Conservation (phyloP, 2,797 vertebrate species). For the Channallabes apus region DNA sequence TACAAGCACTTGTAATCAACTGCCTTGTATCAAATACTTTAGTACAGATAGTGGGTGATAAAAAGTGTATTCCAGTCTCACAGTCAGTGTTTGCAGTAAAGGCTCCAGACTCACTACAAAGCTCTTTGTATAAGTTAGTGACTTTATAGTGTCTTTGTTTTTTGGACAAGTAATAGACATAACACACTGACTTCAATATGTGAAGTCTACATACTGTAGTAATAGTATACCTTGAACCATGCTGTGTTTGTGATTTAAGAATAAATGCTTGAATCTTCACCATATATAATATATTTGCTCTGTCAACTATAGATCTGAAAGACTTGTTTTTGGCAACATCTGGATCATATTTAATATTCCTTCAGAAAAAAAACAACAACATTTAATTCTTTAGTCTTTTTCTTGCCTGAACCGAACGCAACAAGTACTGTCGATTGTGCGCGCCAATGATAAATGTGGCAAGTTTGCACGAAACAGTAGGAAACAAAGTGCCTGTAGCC, state of each 20-base stretch:
- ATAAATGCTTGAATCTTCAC: not conserved
- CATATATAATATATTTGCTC: not conserved
- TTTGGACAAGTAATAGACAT: slow-evolving; percentile 1
- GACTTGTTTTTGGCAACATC: not conserved
- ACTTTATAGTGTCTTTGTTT: slow-evolving; percentile 6
- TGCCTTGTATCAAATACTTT: not conserved
- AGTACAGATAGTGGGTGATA: not conserved
- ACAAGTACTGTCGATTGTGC: slow-evolving; percentile 46
- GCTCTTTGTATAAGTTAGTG: slow-evolving; percentile 31
- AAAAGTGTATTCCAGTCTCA: not conserved
- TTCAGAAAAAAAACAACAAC: not conserved
- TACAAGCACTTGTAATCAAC: not conserved
- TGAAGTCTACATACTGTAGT: not conserved
- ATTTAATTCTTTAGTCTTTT: slow-evolving; percentile 12
- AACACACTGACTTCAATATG: not conserved
- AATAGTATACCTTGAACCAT: slow-evolving; percentile 8
- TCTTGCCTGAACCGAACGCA: not conserved
- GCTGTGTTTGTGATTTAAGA: not conserved
- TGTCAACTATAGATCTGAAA: not conserved
- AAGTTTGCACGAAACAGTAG: slow-evolving; percentile 61
- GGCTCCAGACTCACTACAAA: slow-evolving; percentile 15
- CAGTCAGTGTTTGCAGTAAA: not conserved
- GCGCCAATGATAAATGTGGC: slow-evolving; percentile 50
- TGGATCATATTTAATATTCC: not conserved
- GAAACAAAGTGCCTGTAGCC: slow-evolving; percentile 63